Evolutionary conservation across 2,797 vertebrate species (phyloP), one percentile per base, ranked within the genome.

Genomic region (Craterocephalus amniculus): DNA sequence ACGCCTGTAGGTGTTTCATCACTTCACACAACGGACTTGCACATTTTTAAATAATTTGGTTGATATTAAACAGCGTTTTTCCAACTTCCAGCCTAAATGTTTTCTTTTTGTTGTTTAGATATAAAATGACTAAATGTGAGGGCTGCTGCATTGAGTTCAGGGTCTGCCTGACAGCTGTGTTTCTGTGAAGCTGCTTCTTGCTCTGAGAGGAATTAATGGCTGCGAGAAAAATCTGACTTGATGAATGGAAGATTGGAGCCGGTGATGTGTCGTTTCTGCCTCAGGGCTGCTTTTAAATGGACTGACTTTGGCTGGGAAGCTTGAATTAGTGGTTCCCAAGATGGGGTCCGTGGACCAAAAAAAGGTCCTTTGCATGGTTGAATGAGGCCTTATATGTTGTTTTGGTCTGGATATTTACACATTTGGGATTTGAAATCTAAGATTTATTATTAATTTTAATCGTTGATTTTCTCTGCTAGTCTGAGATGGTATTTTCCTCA

Each of bases 11-110:
- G 95, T 96, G 96, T 96, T 96, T 96, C 95, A 95, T 96, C 95
- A 95, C 95, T 94, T 75, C 69, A 76, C 87, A 95, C 95, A 94
- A 96, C 95, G 81, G 95, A 96, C 92, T 94, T 97, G 95, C 96
- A 97, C 95, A 97, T 95, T 94, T 96, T 95, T 93, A 95, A 96
- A 96, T 95, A 95, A 95, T 94, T 94, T 96, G 96, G 96, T 96
- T 96, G 95, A 95, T 93, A 93, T 93, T 93, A 93, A 92, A 93
- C 85, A 86, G 84, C 82, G 45, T 88, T 91, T 89, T 93, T 90
- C 89, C 84, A 91, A 92, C 73, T 73, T 90, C 32, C 58, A 88
- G 89, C 60, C 83, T 90, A 84, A 80, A 88, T 90, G 90, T 78
- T 68, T 83, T 81, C 86, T 73, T 79, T 48, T 70, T 63, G 63